These are phyloP conservation scores for Sinocyclocheilus maitianheensis DNA, from an alignment of 2,113 vertebrate species.

Conservation along the genomic window DNA sequence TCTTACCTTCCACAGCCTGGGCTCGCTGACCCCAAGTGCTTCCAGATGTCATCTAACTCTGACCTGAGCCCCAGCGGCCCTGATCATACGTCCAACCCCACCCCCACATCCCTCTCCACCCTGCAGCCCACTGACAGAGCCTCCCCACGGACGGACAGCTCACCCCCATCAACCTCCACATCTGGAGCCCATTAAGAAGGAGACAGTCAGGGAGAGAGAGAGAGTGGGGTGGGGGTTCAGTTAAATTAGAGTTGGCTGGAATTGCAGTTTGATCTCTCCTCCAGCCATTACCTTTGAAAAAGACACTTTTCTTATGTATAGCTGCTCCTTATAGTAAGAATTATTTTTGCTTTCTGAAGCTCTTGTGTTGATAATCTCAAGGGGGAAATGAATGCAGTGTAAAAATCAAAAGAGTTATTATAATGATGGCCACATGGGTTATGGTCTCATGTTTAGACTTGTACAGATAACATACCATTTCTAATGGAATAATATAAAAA, in stretches of 20 bases:
- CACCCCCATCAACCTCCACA: conserved; percentile 60
- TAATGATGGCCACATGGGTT: not conserved
- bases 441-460: not conserved
- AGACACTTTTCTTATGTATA: conserved; percentile 16
- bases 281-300: conserved; percentile 25
- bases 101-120: conserved; percentile 52
- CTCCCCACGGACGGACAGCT: conserved; percentile 57
- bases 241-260: conserved; percentile 11
- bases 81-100: conserved; percentile 26
- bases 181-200: conserved; percentile 64
- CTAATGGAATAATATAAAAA: not conserved
- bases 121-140: conserved; percentile 49
- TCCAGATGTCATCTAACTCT: conserved; percentile 62
- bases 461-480: not conserved
- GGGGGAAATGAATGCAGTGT: not conserved
- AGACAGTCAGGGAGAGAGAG: conserved; percentile 53
- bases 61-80: conserved; percentile 51
- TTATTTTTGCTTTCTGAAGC: not conserved
- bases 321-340: not conserved
- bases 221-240: conserved; percentile 14
- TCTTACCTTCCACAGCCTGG: conserved; percentile 59
- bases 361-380: not conserved
- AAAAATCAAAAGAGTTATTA: not conserved
- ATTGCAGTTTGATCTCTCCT: conserved; percentile 35
- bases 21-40: conserved; percentile 63